Conservation (phyloP, 2,113 vertebrate species). For the Microtus oregoni region DNA sequence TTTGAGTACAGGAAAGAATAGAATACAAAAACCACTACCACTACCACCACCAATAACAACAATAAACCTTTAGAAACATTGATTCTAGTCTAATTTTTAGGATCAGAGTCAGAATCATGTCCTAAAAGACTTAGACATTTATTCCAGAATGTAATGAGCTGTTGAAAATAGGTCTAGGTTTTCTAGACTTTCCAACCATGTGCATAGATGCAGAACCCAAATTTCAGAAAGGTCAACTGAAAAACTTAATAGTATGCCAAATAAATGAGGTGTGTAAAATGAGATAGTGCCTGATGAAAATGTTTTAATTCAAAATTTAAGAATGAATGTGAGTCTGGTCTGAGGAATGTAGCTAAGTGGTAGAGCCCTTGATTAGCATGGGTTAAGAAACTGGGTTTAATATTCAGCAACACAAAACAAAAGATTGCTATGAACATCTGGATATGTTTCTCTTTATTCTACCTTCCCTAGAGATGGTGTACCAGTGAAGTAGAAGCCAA, state of each 20-base stretch:
- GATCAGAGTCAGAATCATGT: conserved; percentile 11
- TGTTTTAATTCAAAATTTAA: conserved; percentile 36
- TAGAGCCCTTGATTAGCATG: not conserved
- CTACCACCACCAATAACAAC: not conserved
- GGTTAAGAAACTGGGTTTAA: not conserved
- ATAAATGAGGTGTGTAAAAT: conserved; percentile 7
- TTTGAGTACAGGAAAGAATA: conserved; percentile 6
- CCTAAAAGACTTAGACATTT: conserved; percentile 32
- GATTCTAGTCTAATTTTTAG: not conserved
- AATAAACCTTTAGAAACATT: not conserved
- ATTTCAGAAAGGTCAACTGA: conserved; percentile 20
- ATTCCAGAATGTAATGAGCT: not conserved
- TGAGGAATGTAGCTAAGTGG: not conserved
- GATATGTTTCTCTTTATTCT: not conserved
- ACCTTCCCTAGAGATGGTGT: not conserved
- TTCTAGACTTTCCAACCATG: not conserved
- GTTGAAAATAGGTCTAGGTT: not conserved
- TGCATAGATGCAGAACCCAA: not conserved
- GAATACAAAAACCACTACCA: not conserved
- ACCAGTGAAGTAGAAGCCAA: not conserved
- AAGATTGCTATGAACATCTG: not conserved
- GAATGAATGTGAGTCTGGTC: not conserved
- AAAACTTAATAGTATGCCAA: not conserved
- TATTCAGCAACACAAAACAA: not conserved
- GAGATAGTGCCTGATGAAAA: not conserved